Conservation (phyloP, 2,113 vertebrate species). For the Rhinolophus ferrumequinum region DNA sequence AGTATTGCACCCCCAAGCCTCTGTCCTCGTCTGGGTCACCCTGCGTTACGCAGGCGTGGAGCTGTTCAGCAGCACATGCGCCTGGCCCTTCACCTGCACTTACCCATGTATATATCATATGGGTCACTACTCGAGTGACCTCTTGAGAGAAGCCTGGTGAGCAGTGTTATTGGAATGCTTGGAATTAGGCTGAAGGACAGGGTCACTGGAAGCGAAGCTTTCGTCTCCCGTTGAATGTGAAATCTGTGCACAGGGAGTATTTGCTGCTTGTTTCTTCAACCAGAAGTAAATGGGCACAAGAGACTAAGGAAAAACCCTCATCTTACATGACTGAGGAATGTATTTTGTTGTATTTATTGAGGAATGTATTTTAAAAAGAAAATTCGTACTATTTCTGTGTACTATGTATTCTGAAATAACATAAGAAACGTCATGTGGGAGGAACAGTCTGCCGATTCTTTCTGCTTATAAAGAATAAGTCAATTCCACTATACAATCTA, state of each 20-base stretch:
- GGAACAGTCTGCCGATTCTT: background rate
- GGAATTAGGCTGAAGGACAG: background rate
- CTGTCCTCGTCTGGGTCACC: background rate
- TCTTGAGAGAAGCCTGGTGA: background rate
- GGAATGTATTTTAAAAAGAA: background rate
- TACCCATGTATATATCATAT: background rate
- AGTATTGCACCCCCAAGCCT: background rate
- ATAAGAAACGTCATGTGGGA: background rate
- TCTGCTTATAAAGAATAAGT: background rate
- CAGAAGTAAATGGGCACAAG: background rate
- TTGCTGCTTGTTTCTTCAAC: background rate
- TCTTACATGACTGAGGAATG: background rate
- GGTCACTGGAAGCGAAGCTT: too few relatives aligned
- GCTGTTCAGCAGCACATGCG: accelerated
- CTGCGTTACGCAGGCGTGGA: accelerated
- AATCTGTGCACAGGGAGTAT: too few relatives aligned
- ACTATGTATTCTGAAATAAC: background rate
- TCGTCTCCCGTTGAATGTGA: background rate
- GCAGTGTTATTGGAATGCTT: background rate
- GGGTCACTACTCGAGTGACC: background rate
- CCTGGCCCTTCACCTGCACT: background rate
- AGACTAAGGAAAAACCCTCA: background rate
- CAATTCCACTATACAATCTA: background rate
- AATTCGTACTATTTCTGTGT: background rate
- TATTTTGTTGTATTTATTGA: background rate